Evolutionary conservation across 2,797 vertebrate species (phyloP).

Genomic region (Bucorvus abyssinicus): DNA sequence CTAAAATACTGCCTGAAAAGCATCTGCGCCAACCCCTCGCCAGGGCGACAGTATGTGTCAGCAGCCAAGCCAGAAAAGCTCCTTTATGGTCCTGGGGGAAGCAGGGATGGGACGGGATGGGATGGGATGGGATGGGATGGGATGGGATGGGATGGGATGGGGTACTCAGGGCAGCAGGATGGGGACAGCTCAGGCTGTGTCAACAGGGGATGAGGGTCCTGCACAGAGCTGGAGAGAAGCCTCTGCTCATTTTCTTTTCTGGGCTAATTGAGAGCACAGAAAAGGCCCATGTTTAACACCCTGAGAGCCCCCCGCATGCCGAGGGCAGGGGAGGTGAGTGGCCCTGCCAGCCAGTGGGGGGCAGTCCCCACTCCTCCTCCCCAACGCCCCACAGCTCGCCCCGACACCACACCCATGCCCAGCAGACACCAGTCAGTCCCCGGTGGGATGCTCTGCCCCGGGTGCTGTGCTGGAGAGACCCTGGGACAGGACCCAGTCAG

Average conservation of each 20-base stretch:
- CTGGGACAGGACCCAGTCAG: not conserved
- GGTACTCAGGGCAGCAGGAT: not conserved
- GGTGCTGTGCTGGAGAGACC: too few relatives aligned
- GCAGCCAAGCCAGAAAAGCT: not conserved
- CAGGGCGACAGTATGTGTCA: not conserved
- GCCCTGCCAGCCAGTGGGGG: not conserved
- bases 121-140: not conserved
- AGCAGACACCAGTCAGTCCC: not conserved
- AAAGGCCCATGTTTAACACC: not conserved
- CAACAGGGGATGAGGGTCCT: not conserved
- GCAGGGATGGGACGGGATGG: not conserved
- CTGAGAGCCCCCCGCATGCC: not conserved
- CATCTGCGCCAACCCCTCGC: not conserved
- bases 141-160: too few relatives aligned
- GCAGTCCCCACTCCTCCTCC: not conserved
- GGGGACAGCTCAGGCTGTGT: not conserved
- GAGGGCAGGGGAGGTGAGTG: not conserved
- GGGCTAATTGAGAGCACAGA: not conserved
- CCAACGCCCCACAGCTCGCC: not conserved
- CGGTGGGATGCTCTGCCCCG: not conserved
- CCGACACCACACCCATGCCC: too few relatives aligned
- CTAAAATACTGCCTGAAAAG: not conserved
- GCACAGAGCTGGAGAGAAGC: not conserved
- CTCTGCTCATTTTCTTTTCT: not conserved
- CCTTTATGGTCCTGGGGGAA: too few relatives aligned